Evolutionary conservation across 2,888 invertebrate species (phyloP).

Genomic region (Aleiodes alternator): DNA sequence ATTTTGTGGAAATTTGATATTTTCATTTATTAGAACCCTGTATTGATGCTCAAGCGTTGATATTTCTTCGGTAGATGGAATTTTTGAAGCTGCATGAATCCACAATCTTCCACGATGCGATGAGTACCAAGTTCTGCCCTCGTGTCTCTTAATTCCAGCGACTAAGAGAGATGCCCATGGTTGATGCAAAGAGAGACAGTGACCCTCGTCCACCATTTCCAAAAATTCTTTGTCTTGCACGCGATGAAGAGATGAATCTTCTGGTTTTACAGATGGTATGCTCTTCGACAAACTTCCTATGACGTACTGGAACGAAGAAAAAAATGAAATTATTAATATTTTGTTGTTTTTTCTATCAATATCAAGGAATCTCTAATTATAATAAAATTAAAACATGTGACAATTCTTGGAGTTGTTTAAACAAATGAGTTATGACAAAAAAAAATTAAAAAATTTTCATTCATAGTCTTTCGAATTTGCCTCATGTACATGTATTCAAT

Average conservation of each 20-base stretch:
- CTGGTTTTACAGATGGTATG: conserved; percentile 35
- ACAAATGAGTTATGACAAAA: too few relatives aligned
- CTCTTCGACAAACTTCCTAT: conserved; percentile 48
- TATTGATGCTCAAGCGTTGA: conserved; percentile 84
- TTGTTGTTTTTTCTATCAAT: too few relatives aligned
- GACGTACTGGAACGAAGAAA: conserved; percentile 60
- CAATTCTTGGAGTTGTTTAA: too few relatives aligned
- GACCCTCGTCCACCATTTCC: conserved; percentile 90
- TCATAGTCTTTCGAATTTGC: too few relatives aligned
- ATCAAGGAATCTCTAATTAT: too few relatives aligned
- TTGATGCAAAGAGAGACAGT: conserved; percentile 96
- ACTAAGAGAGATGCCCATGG: conserved; percentile 96
- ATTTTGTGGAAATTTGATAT: conserved; percentile 85
- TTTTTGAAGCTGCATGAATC: conserved; percentile 93
- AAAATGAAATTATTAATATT: neutral
- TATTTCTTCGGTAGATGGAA: conserved; percentile 83
- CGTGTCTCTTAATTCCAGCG: conserved; percentile 95
- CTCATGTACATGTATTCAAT: too few relatives aligned
- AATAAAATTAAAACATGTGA: too few relatives aligned
- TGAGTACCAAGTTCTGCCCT: conserved; percentile 96
- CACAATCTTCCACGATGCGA: conserved; percentile 94
- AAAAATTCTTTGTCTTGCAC: conserved; percentile 87
- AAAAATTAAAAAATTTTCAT: too few relatives aligned
- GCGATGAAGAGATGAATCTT: conserved; percentile 72
- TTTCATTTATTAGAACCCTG: conserved; percentile 79